These are phyloP conservation scores for Pogonus chalceus DNA, from an alignment of 1,140 invertebrate species.

Conservation along the genomic window DNA sequence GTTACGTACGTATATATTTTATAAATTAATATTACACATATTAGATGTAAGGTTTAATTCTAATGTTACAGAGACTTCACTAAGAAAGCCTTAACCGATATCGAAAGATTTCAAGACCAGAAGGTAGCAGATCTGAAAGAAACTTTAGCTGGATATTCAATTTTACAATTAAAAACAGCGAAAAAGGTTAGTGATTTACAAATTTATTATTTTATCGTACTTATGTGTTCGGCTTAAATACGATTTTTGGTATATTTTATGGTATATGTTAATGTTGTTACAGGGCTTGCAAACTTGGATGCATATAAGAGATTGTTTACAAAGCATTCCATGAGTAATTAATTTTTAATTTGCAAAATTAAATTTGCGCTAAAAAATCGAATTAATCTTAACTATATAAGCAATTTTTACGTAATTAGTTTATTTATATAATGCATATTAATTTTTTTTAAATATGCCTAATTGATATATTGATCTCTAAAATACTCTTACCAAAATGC, in stretches of 20 bases:
- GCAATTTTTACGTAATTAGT: background rate
- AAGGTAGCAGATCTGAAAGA: slow-evolving; percentile 68
- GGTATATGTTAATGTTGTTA: slow-evolving; percentile 25
- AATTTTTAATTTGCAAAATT: background rate
- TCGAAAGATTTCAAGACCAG: slow-evolving; percentile 68
- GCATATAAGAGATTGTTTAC: slow-evolving; percentile 61
- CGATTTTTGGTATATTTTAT: slow-evolving; percentile 11
- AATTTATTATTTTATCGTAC: slow-evolving; percentile 5
- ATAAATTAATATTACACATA: slow-evolving; percentile 4
- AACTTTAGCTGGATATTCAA: slow-evolving; percentile 62
- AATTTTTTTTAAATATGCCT: too few relatives aligned
- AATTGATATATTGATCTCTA: too few relatives aligned
- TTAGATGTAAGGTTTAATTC: slow-evolving; percentile 16
- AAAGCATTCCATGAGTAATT: slow-evolving; percentile 51
- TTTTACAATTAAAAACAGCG: slow-evolving; percentile 68
- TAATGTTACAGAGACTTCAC: slow-evolving; percentile 55
- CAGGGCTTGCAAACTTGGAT: slow-evolving; percentile 65
- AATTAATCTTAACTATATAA: slow-evolving; percentile 4
- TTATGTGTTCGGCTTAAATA: too few relatives aligned
- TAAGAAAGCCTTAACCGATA: slow-evolving; percentile 57
- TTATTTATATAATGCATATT: too few relatives aligned
- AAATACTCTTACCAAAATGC: too few relatives aligned
- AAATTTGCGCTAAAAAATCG: background rate
- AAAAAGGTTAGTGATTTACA: slow-evolving; percentile 53
- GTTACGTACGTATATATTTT: slow-evolving; percentile 43